A percentile compares a stretch with the other conserved stretches of the same genome.
phyloP scores from a whole-genome alignment of 1,140 invertebrate species.

The Macrotrachela quadricornifera region DNA sequence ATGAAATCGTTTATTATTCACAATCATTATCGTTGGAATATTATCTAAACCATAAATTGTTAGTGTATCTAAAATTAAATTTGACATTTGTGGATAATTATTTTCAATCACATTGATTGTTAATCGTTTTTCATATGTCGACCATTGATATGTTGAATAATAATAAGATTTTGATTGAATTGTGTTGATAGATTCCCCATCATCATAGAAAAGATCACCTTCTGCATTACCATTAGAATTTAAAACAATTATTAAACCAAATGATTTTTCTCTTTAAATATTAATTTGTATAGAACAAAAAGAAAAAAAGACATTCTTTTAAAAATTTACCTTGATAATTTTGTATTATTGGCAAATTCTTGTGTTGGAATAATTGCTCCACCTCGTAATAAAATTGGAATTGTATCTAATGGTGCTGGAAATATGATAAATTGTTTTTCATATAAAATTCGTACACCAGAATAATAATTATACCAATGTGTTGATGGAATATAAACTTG shows the following conservation, averaged over 20 bases:
- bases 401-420: conserved; percentile 16
- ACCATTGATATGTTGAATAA: too few species aligned
- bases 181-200: too few species aligned
- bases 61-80: background rate
- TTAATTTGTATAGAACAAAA: too few species aligned
- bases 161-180: too few species aligned
- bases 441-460: too few species aligned
- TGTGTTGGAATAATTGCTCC: conserved; percentile 28
- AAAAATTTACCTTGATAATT: conserved; percentile 1
- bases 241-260: conserved; percentile 9
- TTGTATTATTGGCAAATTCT: conserved; percentile 20
- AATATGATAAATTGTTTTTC: too few species aligned
- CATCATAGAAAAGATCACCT: conserved; percentile 11
- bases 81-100: conserved; percentile 1
- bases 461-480: conserved; percentile 30
- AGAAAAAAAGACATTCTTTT: too few species aligned
- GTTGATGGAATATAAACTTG: conserved; percentile 24
- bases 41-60: too few species aligned
- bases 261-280: too few species aligned
- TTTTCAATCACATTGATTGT: conserved; percentile 1
- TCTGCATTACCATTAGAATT: conserved; percentile 1
- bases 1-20: too few species aligned
- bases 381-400: conserved; percentile 27
- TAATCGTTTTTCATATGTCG: background rate
- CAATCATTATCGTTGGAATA: too few species aligned